Conservation (phyloP, 2,113 vertebrate species). For the Mustela lutreola region DNA sequence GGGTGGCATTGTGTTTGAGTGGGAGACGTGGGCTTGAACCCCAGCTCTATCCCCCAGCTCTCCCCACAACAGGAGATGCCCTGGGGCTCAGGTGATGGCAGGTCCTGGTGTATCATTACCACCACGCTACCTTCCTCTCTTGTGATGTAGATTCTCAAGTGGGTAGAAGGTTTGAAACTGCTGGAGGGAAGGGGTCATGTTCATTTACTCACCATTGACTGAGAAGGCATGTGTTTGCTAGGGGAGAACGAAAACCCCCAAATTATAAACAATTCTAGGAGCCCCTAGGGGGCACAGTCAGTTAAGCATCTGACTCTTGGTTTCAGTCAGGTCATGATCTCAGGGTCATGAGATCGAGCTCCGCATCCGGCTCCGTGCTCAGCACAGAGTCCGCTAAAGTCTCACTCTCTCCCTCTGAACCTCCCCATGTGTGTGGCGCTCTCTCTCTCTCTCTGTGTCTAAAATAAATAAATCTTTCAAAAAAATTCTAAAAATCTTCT, state of each 20-base stretch:
- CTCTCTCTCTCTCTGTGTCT: neutral
- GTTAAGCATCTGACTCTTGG: neutral
- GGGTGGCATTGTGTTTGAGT: neutral
- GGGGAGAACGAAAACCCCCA: neutral
- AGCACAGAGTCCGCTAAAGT: neutral
- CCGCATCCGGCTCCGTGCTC: neutral
- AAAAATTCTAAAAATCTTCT: neutral
- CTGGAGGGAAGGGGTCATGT: neutral
- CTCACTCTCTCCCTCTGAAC: neutral
- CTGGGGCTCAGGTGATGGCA: rapidly evolving
- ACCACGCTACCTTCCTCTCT: rapidly evolving
- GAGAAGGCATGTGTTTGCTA: neutral
- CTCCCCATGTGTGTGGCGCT: neutral
- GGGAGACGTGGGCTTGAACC: no score
- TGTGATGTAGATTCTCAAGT: neutral
- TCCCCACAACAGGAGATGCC: neutral
- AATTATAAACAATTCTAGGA: neutral
- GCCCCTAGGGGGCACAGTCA: neutral
- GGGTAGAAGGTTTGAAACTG: neutral
- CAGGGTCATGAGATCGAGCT: neutral
- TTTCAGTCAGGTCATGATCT: neutral
- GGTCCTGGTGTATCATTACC: neutral
- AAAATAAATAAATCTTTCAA: neutral
- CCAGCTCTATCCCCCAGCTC: no score
- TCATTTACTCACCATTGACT: neutral